Base-by-base conservation (phyloP, 2,113 vertebrate genomes). In the Uria lomvia region DNA sequence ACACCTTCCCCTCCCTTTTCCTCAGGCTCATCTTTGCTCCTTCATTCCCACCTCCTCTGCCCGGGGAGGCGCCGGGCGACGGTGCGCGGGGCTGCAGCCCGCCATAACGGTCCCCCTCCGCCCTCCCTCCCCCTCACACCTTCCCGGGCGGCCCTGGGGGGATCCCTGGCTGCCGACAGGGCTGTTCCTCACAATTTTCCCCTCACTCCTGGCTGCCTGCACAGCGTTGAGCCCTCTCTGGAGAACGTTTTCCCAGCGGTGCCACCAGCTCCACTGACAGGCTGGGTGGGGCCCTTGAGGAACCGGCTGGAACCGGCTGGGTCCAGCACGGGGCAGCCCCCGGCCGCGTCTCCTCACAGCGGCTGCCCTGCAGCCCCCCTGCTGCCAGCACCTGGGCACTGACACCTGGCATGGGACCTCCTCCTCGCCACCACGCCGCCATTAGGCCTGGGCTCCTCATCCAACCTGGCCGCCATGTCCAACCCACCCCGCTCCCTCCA, bases 401-500 rank as follows among this genome's bases (percentile, higher is more conserved):
- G 2, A 10, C 13, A 13, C 5, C 45, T 2, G 5, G 9, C 9
- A 1, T 2, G 34, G 22, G 43, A 18, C 20, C 45, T 38, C 6
- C 24, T 43, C 43, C 66, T 18, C 7, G 2, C 21, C 14, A 6
- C 34, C 10, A 3, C 0, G 0, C 27, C 0, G 0, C 90, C 24
- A 4, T 18, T 19, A 23, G 27, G 30, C 29, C 22, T 0, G 0
- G 38, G 23, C 16, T 76, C 26, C 45, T 75, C 0, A 0, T 34
- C 18, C 0, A 0, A 10, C 7, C 45, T 3, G 55, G 19, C 36
- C 5, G 0, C 30, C 22, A 5, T 3, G 5, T 32, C 32, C 4
- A 2, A 12, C 3, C 11, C 27, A 4, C 42, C 22, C 26, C 0
- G 0, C 10, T 83, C 14, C 43, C 12, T 4, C 38, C 29, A 2